A percentile compares a stretch with the other conserved stretches of the same genome.
These are phyloP conservation scores for Nasonia vitripennis DNA, from an alignment of 1,140 invertebrate genomes.

Conservation along the genomic window DNA sequence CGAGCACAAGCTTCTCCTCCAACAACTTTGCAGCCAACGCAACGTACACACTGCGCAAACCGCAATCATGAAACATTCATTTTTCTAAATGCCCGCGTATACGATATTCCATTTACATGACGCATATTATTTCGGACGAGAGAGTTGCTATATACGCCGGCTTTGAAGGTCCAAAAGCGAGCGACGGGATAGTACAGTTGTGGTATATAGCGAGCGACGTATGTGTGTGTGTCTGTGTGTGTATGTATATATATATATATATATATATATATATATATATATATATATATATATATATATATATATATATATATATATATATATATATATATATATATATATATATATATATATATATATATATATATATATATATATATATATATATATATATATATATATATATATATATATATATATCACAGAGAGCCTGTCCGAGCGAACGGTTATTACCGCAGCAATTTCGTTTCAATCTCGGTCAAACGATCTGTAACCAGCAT, in stretches of 20 bases:
- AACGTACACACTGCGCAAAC: not conserved
- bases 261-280: not conserved
- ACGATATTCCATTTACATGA: not conserved
- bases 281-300: too few relatives aligned
- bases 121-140: not conserved
- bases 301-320: not conserved
- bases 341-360: too few relatives aligned
- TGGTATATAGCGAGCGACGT: not conserved
- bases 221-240: too few relatives aligned
- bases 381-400: too few relatives aligned
- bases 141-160: too few relatives aligned
- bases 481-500: not conserved
- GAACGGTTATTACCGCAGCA: constrained; percentile 3
- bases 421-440: not conserved
- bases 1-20: not conserved
- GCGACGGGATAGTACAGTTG: not conserved
- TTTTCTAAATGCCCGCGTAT: too few relatives aligned
- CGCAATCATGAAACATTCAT: not conserved
- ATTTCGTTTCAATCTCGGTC: constrained; percentile 18
- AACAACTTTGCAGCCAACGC: not conserved
- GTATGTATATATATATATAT: too few relatives aligned
- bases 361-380: not conserved
- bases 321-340: not conserved
- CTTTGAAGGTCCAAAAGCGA: not conserved
- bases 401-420: not conserved